Evolutionary conservation across 2,888 invertebrate genomes (phyloP).

Genomic region (Noctua comes): DNA sequence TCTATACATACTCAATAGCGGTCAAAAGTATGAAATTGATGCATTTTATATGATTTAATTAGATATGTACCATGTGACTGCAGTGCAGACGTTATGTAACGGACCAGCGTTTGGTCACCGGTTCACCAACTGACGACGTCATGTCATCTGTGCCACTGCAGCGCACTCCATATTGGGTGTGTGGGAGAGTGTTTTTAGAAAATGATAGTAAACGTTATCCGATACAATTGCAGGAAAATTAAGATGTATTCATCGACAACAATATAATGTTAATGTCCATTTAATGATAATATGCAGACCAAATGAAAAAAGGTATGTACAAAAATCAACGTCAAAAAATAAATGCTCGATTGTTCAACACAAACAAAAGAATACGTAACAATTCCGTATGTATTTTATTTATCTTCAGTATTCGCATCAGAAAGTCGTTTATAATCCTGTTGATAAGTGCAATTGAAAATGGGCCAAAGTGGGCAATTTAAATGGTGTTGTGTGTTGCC

Average conservation of each 20-base stretch:
- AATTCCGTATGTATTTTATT: not conserved
- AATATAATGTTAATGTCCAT: not conserved
- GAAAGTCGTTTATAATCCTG: conserved; percentile 7
- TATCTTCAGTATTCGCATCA: not conserved
- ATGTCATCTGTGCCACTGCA: conserved; percentile 27
- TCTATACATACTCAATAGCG: not conserved
- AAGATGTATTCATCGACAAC: not conserved
- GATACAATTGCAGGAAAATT: not conserved
- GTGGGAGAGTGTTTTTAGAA: not conserved
- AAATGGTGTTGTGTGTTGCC: too few relatives aligned
- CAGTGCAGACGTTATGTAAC: conserved; percentile 63
- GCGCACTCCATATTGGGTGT: not conserved
- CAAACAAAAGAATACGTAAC: not conserved
- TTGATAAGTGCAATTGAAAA: conserved; percentile 44
- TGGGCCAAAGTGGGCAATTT: too few relatives aligned
- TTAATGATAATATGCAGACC: not conserved
- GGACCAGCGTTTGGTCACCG: conserved; percentile 26
- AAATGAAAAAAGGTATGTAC: not conserved
- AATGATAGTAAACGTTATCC: not conserved
- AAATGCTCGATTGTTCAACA: not conserved
- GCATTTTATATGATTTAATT: conserved; percentile 32
- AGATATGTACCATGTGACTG: conserved; percentile 39
- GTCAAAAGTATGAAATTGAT: not conserved
- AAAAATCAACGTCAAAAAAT: not conserved
- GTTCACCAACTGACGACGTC: conserved; percentile 31